phyloP scores from a whole-genome alignment of 2,888 invertebrate species.

The Hydropsyche betteni region DNA sequence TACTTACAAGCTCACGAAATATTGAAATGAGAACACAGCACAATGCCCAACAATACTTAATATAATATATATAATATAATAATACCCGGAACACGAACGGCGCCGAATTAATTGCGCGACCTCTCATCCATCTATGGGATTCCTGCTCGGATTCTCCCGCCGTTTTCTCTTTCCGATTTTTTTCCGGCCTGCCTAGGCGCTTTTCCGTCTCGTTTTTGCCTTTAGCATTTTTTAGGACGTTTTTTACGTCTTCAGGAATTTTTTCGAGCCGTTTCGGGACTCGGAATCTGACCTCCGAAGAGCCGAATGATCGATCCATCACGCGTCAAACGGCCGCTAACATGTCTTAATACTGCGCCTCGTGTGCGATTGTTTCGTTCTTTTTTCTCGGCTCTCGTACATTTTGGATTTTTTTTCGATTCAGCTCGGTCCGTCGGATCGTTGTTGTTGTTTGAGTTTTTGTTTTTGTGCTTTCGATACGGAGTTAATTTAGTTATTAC shows the following conservation, averaged over 20 bases:
- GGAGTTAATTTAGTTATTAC: too few species aligned
- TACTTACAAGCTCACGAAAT: constrained; percentile 21
- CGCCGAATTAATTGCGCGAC: constrained; percentile 10
- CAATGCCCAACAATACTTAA: too few species aligned
- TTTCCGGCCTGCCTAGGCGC: background rate
- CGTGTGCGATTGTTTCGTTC: constrained; percentile 4
- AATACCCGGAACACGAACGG: constrained; percentile 27
- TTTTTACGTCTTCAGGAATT: background rate
- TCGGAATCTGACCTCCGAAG: constrained; percentile 14
- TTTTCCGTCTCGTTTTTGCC: constrained; percentile 6
- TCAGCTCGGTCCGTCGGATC: too few species aligned
- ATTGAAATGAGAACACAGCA: constrained; percentile 7
- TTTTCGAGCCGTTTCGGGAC: background rate
- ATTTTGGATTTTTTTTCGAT: too few species aligned
- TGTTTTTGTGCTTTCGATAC: too few species aligned
- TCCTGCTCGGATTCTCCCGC: background rate
- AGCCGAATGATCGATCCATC: constrained; percentile 23
- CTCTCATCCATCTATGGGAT: background rate
- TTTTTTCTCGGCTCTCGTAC: too few species aligned
- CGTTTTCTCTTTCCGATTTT: background rate
- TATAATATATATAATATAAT: too few species aligned
- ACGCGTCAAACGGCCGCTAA: constrained; percentile 25
- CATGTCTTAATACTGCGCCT: constrained; percentile 23
- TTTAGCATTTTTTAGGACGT: background rate
- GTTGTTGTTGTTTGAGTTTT: too few species aligned